Evolutionary conservation across 2,888 invertebrate species (phyloP), one percentile per base, ranked within the genome.

Genomic region (Drosophila macrospina): DNA sequence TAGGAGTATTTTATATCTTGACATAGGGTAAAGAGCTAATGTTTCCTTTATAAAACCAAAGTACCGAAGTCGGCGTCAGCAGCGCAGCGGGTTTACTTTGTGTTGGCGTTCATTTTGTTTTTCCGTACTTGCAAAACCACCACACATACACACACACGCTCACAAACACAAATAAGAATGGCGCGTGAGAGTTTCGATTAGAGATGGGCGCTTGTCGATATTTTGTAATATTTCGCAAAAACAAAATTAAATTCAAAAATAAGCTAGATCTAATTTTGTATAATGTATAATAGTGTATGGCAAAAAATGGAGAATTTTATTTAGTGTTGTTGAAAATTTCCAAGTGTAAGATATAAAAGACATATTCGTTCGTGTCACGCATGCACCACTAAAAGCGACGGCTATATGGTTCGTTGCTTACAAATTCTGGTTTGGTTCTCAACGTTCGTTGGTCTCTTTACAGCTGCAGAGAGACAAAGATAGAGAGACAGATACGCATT

Each of bases 91-190:
- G 60, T 47, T 77, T 63, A 63, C 67, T 71, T 68, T 77, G 61
- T 66, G 71, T 75, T 75, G 76, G 85, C 89, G 85, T 90, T 89
- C 90, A 90, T 89, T 89, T 89, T 90, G 90, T 89, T 90, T 89
- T 90, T 80, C 78, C 69, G 54, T 76, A 71, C 83, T 88, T 86
- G 80, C 70, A 78, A 78, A 90, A 89, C 86, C 74, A 85, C 83
- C 78, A 73, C 65, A 66, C 62, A 72, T 30, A 16, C 54, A 48
- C 47, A 42, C 10, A 59, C 37, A 47, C 15, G 10, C 5, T 39
- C 20, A 64, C 20, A 55, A 55, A 50, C 41, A 45, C 48, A 42
- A 56, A 28, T 48, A 15, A 36, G 47, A 24, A 59, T 44, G 51
- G 59, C 30, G 64, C 69, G 47, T 74, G 57, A 69, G 80, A 74